A percentile compares a stretch with the other conserved stretches of the same genome.
Conservation (phyloP, 2,888 invertebrate species). For the Gymnoscelis rufifasciata region DNA sequence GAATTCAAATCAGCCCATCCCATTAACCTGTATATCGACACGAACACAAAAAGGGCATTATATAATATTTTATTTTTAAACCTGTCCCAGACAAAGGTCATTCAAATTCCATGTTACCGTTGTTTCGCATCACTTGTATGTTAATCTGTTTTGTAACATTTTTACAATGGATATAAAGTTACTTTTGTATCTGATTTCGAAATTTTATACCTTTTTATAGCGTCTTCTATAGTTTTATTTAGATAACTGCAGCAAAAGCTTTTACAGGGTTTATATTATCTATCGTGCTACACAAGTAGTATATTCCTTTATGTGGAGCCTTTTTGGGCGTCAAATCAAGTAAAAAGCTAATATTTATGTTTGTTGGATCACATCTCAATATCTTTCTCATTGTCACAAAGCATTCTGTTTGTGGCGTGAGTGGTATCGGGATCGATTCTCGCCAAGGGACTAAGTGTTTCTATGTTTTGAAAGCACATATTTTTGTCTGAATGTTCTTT, state of each 20-base stretch:
- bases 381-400: no score
- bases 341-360: no score
- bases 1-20: slow-evolving; percentile 36
- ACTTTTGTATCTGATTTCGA: neutral
- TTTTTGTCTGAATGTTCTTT: no score
- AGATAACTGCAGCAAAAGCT: neutral
- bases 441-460: no score
- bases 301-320: no score
- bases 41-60: slow-evolving; percentile 14
- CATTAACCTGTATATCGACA: slow-evolving; percentile 10
- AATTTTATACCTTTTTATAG: neutral
- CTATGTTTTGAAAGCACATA: no score
- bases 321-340: no score
- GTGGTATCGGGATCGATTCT: no score
- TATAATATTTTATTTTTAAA: slow-evolving; percentile 11
- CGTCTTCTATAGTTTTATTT: neutral
- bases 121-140: slow-evolving; percentile 55
- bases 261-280: no score
- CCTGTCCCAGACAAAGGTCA: slow-evolving; percentile 28
- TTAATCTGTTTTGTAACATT: slow-evolving; percentile 42
- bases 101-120: slow-evolving; percentile 30
- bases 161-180: slow-evolving; percentile 10
- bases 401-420: no score
- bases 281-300: no score
- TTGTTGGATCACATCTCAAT: no score